These are phyloP conservation scores for Corythucha ciliata DNA, from an alignment of 2,888 invertebrate species.

Conservation along the genomic window DNA sequence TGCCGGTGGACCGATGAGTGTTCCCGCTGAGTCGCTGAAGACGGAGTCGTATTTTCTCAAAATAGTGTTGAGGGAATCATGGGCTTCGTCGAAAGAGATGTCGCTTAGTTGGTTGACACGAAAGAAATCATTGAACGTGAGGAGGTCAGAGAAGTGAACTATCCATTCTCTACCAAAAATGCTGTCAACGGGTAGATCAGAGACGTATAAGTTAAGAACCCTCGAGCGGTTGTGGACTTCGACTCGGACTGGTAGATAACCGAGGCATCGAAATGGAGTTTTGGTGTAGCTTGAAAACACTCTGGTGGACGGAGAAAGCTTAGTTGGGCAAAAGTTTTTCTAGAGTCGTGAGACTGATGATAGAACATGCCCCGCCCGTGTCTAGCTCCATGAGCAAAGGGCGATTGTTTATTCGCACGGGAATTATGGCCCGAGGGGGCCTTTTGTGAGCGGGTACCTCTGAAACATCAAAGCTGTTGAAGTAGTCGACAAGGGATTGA, in stretches of 20 bases:
- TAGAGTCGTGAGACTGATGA: conserved; percentile 6
- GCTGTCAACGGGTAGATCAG: conserved; percentile 7
- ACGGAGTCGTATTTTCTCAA: conserved; percentile 1
- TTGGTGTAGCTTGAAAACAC: too few species aligned
- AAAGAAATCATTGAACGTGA: too few species aligned
- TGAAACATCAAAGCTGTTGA: too few species aligned
- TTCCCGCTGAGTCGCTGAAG: conserved; percentile 14
- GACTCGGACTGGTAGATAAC: too few species aligned
- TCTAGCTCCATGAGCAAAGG: conserved; percentile 7
- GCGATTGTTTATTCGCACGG: background rate
- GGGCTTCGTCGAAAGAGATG: too few species aligned
- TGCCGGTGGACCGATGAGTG: conserved; percentile 8
- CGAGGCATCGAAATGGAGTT: too few species aligned
- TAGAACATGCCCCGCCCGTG: conserved; percentile 6
- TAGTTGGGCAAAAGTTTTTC: too few species aligned
- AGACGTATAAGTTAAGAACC: conserved; percentile 7
- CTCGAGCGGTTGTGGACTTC: too few species aligned
- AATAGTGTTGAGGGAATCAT: background rate
- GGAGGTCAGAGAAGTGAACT: conserved; percentile 5
- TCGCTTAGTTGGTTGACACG: too few species aligned
- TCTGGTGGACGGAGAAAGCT: too few species aligned
- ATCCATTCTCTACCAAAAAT: conserved; percentile 19
- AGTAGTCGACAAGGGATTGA: too few species aligned
- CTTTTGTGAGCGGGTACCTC: too few species aligned
- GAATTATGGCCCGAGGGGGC: background rate